Percentiles rank a stretch among this genome's conserved stretches.
Evolutionary conservation across 2,888 invertebrate genomes (phyloP).

Genomic region (Lysandra coridon): DNA sequence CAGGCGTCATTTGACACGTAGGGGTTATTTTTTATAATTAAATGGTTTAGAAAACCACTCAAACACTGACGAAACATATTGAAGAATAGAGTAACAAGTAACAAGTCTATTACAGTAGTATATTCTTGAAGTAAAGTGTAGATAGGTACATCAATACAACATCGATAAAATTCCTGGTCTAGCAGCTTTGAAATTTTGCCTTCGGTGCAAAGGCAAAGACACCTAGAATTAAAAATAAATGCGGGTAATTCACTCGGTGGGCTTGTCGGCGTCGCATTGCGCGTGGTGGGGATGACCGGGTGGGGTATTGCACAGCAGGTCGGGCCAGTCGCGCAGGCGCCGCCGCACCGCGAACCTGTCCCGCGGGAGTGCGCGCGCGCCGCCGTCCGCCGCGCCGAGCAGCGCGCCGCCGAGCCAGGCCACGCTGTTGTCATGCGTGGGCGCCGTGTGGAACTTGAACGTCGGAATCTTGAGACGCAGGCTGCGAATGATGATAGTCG

Average conservation of each 20-base stretch:
- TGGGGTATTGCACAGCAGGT: slow-evolving; percentile 81
- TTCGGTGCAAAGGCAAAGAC: too few species aligned
- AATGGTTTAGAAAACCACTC: too few species aligned
- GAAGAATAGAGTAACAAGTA: too few species aligned
- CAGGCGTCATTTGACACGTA: too few species aligned
- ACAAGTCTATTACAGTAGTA: too few species aligned
- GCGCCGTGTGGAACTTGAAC: slow-evolving; percentile 90
- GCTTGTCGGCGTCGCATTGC: not conserved
- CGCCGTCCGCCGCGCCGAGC: slow-evolving; percentile 71
- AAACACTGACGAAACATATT: too few species aligned
- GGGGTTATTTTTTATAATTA: too few species aligned
- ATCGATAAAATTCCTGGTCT: too few species aligned
- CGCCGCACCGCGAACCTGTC: slow-evolving; percentile 84
- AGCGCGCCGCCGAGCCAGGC: slow-evolving; percentile 91
- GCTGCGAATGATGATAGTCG: slow-evolving; percentile 38
- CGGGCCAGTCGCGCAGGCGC: slow-evolving; percentile 92
- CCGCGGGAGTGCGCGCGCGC: slow-evolving; percentile 86
- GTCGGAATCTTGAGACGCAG: slow-evolving; percentile 49
- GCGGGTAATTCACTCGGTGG: not conserved
- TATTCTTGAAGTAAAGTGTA: too few species aligned
- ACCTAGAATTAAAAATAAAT: too few species aligned
- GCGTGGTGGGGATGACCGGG: slow-evolving; percentile 53
- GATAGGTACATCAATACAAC: too few species aligned
- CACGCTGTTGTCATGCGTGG: slow-evolving; percentile 87
- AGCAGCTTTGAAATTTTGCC: too few species aligned